Evolutionary conservation across 2,113 vertebrate species (phyloP).

Genomic region (Fulmarus glacialis): DNA sequence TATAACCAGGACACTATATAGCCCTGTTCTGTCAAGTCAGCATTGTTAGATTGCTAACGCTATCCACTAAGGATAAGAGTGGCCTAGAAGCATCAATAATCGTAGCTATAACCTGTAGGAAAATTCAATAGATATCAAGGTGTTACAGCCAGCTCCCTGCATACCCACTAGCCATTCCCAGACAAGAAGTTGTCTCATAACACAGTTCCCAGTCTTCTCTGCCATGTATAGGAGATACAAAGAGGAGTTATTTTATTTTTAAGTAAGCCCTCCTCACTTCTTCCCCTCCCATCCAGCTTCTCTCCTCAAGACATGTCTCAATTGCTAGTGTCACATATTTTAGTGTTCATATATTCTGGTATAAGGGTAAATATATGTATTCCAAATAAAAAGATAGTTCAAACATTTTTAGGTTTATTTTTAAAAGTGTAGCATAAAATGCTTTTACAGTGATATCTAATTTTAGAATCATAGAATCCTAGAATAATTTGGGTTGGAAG

Average conservation of each 20-base stretch:
- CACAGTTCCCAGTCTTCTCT: background rate
- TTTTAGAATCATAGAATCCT: background rate
- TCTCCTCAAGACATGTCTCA: background rate
- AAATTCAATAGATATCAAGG: background rate
- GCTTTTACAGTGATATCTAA: background rate
- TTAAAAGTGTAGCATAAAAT: background rate
- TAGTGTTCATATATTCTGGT: background rate
- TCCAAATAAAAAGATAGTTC: background rate
- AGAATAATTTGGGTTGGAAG: no score
- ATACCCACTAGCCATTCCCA: accelerated
- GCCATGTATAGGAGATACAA: background rate
- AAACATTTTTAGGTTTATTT: background rate
- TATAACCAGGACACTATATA: background rate
- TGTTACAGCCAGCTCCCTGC: background rate
- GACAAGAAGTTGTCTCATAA: background rate
- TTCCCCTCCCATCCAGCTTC: background rate
- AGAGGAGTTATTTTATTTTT: background rate
- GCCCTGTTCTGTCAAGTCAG: background rate
- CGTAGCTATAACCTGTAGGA: background rate
- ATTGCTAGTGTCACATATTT: background rate
- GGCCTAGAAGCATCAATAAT: background rate
- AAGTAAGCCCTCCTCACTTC: background rate
- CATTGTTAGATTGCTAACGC: background rate
- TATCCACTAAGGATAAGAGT: no score
- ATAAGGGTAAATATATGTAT: background rate